phyloP scores from a whole-genome alignment of 2,888 invertebrate species.

The Dastarcus helophoroides region DNA sequence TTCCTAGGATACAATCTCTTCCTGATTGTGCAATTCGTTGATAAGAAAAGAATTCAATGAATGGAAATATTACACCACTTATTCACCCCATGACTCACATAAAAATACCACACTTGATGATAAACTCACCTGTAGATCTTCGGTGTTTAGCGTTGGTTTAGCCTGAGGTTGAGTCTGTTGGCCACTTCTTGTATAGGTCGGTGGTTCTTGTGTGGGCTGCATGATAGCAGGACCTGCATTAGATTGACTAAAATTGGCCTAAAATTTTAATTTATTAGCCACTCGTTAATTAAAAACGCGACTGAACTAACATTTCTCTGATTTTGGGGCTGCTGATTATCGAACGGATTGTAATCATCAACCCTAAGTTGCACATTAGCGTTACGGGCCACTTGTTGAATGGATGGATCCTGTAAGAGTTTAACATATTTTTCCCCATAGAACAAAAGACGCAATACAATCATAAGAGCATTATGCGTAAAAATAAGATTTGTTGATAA shows the following conservation, averaged over 20 bases:
- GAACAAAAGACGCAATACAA: constrained; percentile 2
- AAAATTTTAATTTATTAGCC: no score
- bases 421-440: constrained; percentile 3
- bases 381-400: constrained; percentile 78
- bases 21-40: not conserved
- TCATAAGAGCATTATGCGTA: constrained; percentile 1
- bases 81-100: not conserved
- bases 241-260: no score
- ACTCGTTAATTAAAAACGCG: no score
- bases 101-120: no score
- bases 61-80: no score
- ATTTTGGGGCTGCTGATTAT: constrained; percentile 54
- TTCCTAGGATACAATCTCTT: no score
- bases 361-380: constrained; percentile 63
- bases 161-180: constrained; percentile 46
- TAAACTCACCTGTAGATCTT: constrained; percentile 58
- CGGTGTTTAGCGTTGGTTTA: constrained; percentile 47
- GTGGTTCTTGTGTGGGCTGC: constrained; percentile 63
- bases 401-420: constrained; percentile 75
- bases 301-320: no score
- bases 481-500: not conserved
- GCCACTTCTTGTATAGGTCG: constrained; percentile 52
- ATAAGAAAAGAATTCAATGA: no score
- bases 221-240: constrained; percentile 66
- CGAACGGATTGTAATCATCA: constrained; percentile 94